These are phyloP conservation scores for Cygnus olor DNA, from an alignment of 2,797 vertebrate species.

Conservation along the genomic window DNA sequence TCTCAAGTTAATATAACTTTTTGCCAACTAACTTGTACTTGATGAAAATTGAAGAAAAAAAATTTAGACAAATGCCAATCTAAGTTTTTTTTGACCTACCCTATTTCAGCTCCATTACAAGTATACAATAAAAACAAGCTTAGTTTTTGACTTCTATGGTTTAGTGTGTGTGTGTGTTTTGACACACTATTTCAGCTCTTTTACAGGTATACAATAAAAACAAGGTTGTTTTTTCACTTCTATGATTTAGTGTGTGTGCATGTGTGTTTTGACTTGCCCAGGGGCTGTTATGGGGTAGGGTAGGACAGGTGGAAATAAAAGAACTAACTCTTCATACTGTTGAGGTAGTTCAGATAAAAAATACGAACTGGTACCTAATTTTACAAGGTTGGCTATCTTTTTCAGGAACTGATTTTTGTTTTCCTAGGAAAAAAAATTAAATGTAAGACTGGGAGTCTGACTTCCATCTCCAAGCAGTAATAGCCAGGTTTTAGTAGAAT, in stretches of 20 bases:
- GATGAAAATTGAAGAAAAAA: not conserved
- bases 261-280: not conserved
- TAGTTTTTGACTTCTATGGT: too few relatives aligned
- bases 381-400: rapidly evolving
- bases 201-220: not conserved
- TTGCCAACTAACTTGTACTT: not conserved
- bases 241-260: not conserved
- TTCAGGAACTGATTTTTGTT: not conserved
- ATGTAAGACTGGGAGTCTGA: too few relatives aligned
- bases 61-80: not conserved
- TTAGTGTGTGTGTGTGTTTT: too few relatives aligned
- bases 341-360: not conserved
- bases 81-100: not conserved
- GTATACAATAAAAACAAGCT: too few relatives aligned
- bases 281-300: not conserved
- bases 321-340: rapidly evolving
- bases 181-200: too few relatives aligned
- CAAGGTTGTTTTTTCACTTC: not conserved
- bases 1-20: not conserved
- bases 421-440: not conserved
- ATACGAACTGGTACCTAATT: not conserved
- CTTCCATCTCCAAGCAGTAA: rapidly evolving
- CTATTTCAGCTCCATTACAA: not conserved
- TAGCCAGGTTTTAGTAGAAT: not conserved
- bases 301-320: not conserved